Base-by-base conservation (phyloP, 2,113 vertebrate genomes). In the Elephantulus edwardii region DNA sequence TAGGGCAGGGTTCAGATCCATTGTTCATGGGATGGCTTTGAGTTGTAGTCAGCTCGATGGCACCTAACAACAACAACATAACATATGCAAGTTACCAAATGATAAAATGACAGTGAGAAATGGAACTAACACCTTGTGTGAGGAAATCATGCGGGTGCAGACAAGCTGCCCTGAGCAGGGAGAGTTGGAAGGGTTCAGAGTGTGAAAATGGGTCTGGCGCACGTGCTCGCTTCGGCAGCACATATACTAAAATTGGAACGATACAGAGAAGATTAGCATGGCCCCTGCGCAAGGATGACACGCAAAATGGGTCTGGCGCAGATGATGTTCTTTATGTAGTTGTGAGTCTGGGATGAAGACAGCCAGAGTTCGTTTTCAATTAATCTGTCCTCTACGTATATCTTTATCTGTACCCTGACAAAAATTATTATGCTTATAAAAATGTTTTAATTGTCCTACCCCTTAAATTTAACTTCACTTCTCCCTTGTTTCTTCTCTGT, bases 21-120 rank as follows among this genome's bases (percentile, higher is more conserved):
- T n/a, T n/a, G n/a, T n/a, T n/a, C n/a, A n/a, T n/a, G n/a, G n/a
- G n/a, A n/a, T n/a, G n/a, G n/a, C n/a, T n/a, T n/a, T n/a, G n/a
- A n/a, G n/a, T n/a, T n/a, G n/a, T n/a, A n/a, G n/a, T n/a, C n/a
- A n/a, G n/a, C n/a, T n/a, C n/a, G n/a, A n/a, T n/a, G n/a, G n/a
- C n/a, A n/a, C n/a, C n/a, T n/a, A n/a, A n/a, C n/a, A n/a, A n/a
- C n/a, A n/a, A n/a, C n/a, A n/a, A n/a, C n/a, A n/a, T n/a, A n/a
- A n/a, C n/a, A n/a, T n/a, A n/a, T n/a, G n/a, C n/a, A n/a, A n/a
- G n/a, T n/a, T n/a, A n/a, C 64, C 24, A 16, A 20, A 40, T 5
- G 11, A 24, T 44, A 1, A 16, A 13, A 17, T 1, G 0, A 4
- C 0, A 0, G n/a, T 10, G 42, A 30, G 5, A 8, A 52, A 24